phyloP scores from a whole-genome alignment of 1,140 invertebrate genomes.

The Sycobia sp. region DNA sequence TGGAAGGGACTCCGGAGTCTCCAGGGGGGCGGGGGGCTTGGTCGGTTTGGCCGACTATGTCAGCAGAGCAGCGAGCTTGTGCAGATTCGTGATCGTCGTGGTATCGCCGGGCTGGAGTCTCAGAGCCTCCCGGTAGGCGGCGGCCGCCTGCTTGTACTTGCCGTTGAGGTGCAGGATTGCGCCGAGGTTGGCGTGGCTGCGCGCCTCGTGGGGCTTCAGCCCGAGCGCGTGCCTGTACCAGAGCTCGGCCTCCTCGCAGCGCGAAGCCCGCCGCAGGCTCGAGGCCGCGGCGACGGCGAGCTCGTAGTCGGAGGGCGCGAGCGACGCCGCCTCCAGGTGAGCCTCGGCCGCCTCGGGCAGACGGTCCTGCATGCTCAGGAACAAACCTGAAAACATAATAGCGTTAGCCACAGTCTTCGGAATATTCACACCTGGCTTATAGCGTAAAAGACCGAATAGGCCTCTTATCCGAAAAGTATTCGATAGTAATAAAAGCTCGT shows the following conservation, averaged over 20 bases:
- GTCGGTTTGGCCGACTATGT: conserved; percentile 60
- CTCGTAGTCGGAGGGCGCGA: conserved; percentile 80
- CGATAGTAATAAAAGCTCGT: no score
- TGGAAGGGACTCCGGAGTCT: no score
- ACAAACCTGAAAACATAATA: conserved; percentile 71
- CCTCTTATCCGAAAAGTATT: no score
- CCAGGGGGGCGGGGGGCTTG: no score
- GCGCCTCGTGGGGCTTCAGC: conserved; percentile 80
- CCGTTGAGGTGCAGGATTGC: conserved; percentile 92
- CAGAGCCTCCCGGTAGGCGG: conserved; percentile 81
- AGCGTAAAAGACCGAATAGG: no score
- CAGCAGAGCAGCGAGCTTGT: conserved; percentile 73
- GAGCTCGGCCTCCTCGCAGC: conserved; percentile 78
- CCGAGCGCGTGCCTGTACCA: conserved; percentile 79
- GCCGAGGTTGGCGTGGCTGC: conserved; percentile 90
- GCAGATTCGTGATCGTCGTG: conserved; percentile 86
- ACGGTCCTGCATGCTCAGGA: conserved; percentile 77
- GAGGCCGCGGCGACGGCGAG: conserved; percentile 85
- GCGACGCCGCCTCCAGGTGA: conserved; percentile 74
- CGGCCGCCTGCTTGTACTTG: conserved; percentile 83
- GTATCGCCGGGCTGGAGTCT: conserved; percentile 82
- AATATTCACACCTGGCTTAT: no score
- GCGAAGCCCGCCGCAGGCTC: conserved; percentile 77
- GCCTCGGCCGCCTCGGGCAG: conserved; percentile 81
- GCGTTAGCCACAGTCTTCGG: no score